A percentile compares a stretch with the other conserved stretches of the same genome.
These are phyloP conservation scores for Oophaga sylvatica DNA, from an alignment of 2,797 vertebrate genomes.

Conservation along the genomic window DNA sequence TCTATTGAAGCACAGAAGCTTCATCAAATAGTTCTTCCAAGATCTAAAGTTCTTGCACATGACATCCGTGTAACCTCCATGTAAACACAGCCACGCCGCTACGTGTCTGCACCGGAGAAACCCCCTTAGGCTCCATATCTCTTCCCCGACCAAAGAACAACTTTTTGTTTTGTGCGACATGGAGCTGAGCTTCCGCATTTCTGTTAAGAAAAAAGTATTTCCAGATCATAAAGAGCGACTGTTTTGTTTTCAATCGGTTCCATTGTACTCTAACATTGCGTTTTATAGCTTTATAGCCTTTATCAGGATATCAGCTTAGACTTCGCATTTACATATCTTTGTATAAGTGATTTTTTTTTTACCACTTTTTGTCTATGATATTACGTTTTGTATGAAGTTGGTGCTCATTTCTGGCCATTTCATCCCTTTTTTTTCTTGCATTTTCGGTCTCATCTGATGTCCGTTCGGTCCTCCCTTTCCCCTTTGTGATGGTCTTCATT, in stretches of 20 bases:
- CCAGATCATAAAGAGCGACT: neutral
- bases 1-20: too few relatives aligned
- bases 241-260: neutral
- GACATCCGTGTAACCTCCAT: neutral
- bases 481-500: neutral
- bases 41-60: too few relatives aligned
- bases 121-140: neutral
- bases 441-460: too few relatives aligned
- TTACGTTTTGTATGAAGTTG: neutral
- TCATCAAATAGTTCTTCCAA: too few relatives aligned
- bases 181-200: neutral
- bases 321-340: neutral
- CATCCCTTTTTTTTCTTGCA: neutral
- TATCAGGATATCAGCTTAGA: neutral
- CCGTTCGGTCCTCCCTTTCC: neutral
- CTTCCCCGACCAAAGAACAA: neutral
- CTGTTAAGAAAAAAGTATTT: neutral
- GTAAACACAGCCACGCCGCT: neutral
- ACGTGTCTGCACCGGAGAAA: neutral
- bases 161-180: neutral
- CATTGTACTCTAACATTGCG: neutral
- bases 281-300: too few relatives aligned
- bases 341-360: too few relatives aligned
- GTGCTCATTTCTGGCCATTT: neutral
- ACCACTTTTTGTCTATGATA: neutral